These are phyloP conservation scores for Busseola fusca DNA, from an alignment of 2,888 invertebrate species.

Conservation along the genomic window DNA sequence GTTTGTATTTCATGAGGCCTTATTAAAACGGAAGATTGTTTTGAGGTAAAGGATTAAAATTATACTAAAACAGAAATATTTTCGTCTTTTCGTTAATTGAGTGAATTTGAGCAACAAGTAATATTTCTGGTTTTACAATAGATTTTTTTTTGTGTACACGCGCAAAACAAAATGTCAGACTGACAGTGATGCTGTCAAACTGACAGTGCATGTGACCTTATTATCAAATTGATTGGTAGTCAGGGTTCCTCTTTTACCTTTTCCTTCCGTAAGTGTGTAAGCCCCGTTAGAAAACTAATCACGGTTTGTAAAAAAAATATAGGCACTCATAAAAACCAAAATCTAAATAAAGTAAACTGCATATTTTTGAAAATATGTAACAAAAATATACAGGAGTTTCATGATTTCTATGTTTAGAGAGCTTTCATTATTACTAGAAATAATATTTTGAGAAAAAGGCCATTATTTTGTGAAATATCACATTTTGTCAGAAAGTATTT, in stretches of 20 bases:
- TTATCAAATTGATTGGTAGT: neutral
- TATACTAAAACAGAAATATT: constrained; percentile 4
- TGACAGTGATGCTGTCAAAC: neutral
- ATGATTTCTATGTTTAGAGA: constrained; percentile 30
- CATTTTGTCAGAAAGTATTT: neutral
- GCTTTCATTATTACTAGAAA: constrained; percentile 19
- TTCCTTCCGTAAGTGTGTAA: neutral
- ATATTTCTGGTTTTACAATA: constrained; percentile 7
- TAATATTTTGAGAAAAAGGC: neutral
- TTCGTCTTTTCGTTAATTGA: neutral
- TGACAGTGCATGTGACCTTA: neutral
- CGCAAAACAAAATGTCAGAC: neutral
- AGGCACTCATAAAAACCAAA: neutral
- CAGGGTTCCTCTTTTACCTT: neutral
- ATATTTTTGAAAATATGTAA: constrained; percentile 24
- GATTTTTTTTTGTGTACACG: neutral
- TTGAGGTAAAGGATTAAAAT: constrained; percentile 35
- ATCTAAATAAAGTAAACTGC: neutral
- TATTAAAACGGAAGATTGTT: constrained; percentile 29
- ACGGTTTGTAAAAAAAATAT: neutral
- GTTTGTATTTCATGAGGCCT: constrained; percentile 22
- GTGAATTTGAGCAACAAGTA: constrained; percentile 13
- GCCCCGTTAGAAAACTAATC: neutral
- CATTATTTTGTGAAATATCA: neutral
- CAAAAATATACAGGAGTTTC: neutral